These are phyloP conservation scores for Diachasmimorpha longicaudata DNA, from an alignment of 1,140 invertebrate species.

Conservation along the genomic window DNA sequence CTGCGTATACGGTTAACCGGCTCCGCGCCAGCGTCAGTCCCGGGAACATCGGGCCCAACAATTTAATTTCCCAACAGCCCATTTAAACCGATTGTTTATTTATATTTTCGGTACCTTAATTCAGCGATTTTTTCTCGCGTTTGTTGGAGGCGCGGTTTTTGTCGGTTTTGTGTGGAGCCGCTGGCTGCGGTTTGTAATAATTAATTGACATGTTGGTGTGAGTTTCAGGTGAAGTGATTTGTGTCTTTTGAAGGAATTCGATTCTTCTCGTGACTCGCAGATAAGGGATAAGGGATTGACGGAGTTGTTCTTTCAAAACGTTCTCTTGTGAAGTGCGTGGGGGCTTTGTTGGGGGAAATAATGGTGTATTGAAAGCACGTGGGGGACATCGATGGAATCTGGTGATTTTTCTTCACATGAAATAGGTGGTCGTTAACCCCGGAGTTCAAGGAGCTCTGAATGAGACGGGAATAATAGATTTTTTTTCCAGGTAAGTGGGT, in stretches of 20 bases:
- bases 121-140: too few species aligned
- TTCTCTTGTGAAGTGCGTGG: not conserved
- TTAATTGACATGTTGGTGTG: not conserved
- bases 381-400: slow-evolving; percentile 4
- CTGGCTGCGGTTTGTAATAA: not conserved
- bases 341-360: not conserved
- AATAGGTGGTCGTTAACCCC: not conserved
- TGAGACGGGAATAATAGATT: not conserved
- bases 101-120: not conserved
- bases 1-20: slow-evolving; percentile 20
- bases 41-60: slow-evolving; percentile 14
- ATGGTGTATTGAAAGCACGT: slow-evolving; percentile 3
- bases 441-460: not conserved
- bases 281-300: not conserved
- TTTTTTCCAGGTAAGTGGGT: not conserved
- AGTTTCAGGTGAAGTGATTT: not conserved
- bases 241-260: not conserved
- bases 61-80: not conserved
- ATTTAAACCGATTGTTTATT: not conserved
- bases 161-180: too few species aligned
- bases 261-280: not conserved
- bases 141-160: too few species aligned
- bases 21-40: slow-evolving; percentile 23
- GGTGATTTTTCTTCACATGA: not conserved
- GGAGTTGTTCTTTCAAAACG: not conserved